These are phyloP conservation scores for Eustalomyia histrio DNA, from an alignment of 2,888 invertebrate genomes.

Conservation along the genomic window DNA sequence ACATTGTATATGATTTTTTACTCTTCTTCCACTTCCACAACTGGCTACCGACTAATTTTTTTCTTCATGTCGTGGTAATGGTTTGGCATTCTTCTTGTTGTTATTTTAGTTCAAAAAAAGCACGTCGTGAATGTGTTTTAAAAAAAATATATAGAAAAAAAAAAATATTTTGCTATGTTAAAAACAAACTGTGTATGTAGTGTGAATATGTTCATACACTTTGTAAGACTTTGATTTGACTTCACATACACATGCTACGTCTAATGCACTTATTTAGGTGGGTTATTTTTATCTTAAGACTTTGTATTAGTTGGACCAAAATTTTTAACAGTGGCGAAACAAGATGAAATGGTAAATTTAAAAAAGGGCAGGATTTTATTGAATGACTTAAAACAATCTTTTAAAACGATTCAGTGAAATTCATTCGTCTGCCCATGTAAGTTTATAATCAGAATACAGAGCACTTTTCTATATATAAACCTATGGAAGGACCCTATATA, in stretches of 20 bases:
- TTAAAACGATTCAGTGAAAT: too few relatives aligned
- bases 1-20: conserved; percentile 64
- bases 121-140: conserved; percentile 8
- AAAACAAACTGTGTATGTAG: conserved; percentile 15
- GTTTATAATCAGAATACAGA: too few relatives aligned
- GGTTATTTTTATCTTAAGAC: too few relatives aligned
- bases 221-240: not conserved
- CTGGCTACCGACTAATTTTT: not conserved
- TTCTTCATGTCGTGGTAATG: not conserved
- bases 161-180: conserved; percentile 7
- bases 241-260: not conserved
- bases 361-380: too few relatives aligned
- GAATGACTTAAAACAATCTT: too few relatives aligned
- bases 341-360: too few relatives aligned
- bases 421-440: too few relatives aligned
- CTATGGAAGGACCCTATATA: too few relatives aligned
- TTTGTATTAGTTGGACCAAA: too few relatives aligned
- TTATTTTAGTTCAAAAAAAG: conserved; percentile 12
- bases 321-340: too few relatives aligned
- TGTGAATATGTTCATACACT: conserved; percentile 24
- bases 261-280: not conserved
- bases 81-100: conserved; percentile 6
- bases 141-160: not conserved
- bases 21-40: not conserved
- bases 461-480: too few relatives aligned